A percentile compares a stretch with the other conserved stretches of the same genome.
Conservation (phyloP, 1,140 invertebrate genomes). For the Euura lappo region DNA sequence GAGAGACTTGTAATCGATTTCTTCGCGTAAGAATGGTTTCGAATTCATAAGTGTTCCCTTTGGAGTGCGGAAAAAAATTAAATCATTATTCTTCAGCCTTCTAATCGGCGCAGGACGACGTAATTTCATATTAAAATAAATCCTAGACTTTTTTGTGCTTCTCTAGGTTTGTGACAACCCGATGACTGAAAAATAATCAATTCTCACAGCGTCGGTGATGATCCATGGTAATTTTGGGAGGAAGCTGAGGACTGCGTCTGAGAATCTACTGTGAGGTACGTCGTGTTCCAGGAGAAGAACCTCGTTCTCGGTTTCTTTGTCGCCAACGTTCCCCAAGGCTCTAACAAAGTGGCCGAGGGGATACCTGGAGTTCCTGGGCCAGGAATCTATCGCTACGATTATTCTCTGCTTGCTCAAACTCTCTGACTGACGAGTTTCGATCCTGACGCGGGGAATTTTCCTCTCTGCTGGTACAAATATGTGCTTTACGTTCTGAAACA, state of each 20-base stretch:
- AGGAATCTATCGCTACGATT: slow-evolving; percentile 91
- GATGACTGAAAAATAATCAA: neutral
- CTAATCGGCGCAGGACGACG: no score
- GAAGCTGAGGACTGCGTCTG: slow-evolving; percentile 91
- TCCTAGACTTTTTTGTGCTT: no score
- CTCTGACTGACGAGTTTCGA: slow-evolving; percentile 89
- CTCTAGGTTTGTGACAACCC: neutral
- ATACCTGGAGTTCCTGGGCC: slow-evolving; percentile 87
- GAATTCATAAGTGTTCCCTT: no score
- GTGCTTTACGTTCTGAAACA: slow-evolving; percentile 72
- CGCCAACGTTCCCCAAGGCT: slow-evolving; percentile 81
- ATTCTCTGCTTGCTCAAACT: slow-evolving; percentile 83
- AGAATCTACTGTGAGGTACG: slow-evolving; percentile 94
- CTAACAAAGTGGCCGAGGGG: slow-evolving; percentile 87
- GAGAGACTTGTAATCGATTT: no score
- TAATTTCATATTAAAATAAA: no score
- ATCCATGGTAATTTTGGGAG: slow-evolving; percentile 90
- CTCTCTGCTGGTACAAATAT: slow-evolving; percentile 90
- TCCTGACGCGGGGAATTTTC: slow-evolving; percentile 88
- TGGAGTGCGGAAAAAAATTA: no score
- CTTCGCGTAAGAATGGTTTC: no score
- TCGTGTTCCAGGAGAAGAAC: slow-evolving; percentile 96
- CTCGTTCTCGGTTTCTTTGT: slow-evolving; percentile 94
- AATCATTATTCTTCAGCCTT: no score
- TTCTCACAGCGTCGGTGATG: slow-evolving; percentile 79